phyloP scores from a whole-genome alignment of 2,797 vertebrate species.

The Triplophysa yarkandensis region DNA sequence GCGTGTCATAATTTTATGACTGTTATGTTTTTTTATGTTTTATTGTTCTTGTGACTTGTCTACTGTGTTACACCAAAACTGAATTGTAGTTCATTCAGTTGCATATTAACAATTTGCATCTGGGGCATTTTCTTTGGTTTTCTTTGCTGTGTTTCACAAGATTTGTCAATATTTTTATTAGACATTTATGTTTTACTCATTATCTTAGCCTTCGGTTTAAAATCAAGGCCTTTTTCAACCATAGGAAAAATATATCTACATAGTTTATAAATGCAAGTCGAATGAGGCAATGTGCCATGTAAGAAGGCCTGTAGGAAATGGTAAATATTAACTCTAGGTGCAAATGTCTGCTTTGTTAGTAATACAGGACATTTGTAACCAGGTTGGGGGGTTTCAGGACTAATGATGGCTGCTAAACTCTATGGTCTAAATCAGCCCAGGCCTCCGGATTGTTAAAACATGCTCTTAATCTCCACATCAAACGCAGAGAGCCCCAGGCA shows the following conservation, averaged over 20 bases:
- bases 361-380: conserved; percentile 55
- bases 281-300: conserved; percentile 56
- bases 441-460: conserved; percentile 64
- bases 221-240: too few relatives aligned
- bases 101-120: too few relatives aligned
- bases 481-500: conserved; percentile 57
- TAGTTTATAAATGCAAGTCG: conserved; percentile 1
- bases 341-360: conserved; percentile 60
- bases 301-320: conserved; percentile 54
- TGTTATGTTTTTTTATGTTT: background rate
- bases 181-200: too few relatives aligned
- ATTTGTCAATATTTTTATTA: too few relatives aligned
- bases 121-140: too few relatives aligned
- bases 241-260: background rate
- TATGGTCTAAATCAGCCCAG: conserved; percentile 46
- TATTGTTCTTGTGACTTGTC: too few relatives aligned
- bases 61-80: too few relatives aligned
- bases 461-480: conserved; percentile 71
- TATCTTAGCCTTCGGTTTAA: too few relatives aligned
- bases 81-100: too few relatives aligned
- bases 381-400: conserved; percentile 36
- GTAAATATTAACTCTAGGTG: conserved; percentile 51
- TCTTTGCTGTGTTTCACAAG: too few relatives aligned
- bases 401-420: conserved; percentile 54
- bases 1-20: background rate